These are phyloP conservation scores for Hipparchia sbordonii DNA, from an alignment of 2,888 invertebrate genomes.

Conservation along the genomic window DNA sequence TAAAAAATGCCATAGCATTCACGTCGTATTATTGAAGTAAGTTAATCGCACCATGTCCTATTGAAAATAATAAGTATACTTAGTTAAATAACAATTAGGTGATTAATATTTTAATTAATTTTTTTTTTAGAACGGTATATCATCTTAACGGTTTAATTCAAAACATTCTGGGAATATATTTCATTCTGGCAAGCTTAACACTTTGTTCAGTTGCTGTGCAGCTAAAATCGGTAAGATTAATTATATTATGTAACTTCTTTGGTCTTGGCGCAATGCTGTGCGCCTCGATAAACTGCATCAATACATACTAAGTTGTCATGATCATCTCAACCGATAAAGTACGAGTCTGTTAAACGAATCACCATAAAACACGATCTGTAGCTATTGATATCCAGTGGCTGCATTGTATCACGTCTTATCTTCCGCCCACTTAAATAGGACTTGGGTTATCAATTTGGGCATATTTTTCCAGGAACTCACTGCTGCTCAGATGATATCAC, in stretches of 20 bases:
- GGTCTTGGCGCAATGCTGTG: too few species aligned
- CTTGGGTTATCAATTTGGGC: background rate
- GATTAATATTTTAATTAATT: background rate
- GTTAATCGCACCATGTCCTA: slow-evolving; percentile 36
- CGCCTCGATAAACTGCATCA: too few species aligned
- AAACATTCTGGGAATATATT: slow-evolving; percentile 66
- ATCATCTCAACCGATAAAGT: too few species aligned
- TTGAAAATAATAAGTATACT: background rate
- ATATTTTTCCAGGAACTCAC: slow-evolving; percentile 53
- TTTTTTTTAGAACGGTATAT: slow-evolving; percentile 48
- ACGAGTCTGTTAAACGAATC: too few species aligned
- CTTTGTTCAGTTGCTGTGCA: slow-evolving; percentile 65
- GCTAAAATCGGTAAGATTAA: slow-evolving; percentile 58
- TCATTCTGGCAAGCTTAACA: slow-evolving; percentile 60
- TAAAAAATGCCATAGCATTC: slow-evolving; percentile 55
- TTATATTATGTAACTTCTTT: too few species aligned
- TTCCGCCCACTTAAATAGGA: background rate
- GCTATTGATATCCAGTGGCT: too few species aligned
- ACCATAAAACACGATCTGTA: too few species aligned
- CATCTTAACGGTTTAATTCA: slow-evolving; percentile 53
- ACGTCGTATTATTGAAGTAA: slow-evolving; percentile 57
- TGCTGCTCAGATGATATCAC: slow-evolving; percentile 55
- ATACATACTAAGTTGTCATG: too few species aligned
- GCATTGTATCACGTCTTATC: too few species aligned
- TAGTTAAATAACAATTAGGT: background rate